A percentile compares a stretch with the other conserved stretches of the same genome.
Conservation (phyloP, 2,113 vertebrate species). For the Hippolais icterina region DNA sequence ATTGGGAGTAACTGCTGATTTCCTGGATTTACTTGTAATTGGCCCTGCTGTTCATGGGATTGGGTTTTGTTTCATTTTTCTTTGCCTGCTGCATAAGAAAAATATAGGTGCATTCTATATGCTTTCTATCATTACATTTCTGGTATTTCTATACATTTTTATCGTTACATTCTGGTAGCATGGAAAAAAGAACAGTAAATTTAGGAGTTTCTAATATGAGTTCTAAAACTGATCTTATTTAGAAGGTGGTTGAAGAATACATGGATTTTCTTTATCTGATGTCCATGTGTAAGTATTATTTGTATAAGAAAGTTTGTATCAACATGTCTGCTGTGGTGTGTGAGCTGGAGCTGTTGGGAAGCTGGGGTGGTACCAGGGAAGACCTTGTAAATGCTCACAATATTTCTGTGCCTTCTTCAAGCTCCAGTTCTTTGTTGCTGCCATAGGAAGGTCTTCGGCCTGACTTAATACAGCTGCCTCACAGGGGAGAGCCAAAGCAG, state of each 20-base stretch:
- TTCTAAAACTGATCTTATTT: background rate
- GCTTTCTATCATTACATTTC: background rate
- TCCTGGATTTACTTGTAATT: background rate
- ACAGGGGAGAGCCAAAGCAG: background rate
- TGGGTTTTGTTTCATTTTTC: background rate
- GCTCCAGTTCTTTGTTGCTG: background rate
- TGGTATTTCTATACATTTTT: background rate
- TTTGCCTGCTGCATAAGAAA: background rate
- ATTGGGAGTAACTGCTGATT: background rate
- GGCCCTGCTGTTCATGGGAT: background rate
- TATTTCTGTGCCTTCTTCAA: background rate
- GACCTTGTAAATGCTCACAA: fast-evolving
- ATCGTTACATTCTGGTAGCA: background rate
- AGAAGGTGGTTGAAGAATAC: background rate
- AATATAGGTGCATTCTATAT: background rate
- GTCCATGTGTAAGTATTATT: background rate
- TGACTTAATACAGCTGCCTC: background rate
- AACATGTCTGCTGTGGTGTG: background rate
- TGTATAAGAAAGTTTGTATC: background rate
- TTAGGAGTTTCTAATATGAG: background rate
- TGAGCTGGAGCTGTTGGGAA: background rate
- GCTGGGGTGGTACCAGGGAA: background rate
- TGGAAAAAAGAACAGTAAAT: background rate
- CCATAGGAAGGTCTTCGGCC: background rate
- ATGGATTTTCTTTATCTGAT: background rate